Evolutionary conservation across 2,888 invertebrate genomes (phyloP).

Genomic region (Camptogramma bilineatum): DNA sequence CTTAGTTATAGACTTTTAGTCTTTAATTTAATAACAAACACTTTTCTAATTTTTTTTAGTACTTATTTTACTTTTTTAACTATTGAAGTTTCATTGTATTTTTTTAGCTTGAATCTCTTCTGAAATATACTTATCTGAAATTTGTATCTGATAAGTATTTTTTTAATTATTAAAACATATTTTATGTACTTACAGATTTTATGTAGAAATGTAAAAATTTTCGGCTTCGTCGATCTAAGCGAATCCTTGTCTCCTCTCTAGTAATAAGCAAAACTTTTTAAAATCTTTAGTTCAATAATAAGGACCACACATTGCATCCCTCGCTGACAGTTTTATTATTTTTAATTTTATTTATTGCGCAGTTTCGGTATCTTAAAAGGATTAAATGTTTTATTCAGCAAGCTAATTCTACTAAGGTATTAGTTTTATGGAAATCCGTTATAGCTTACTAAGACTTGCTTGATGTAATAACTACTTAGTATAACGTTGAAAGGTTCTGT

Average conservation of each 20-base stretch:
- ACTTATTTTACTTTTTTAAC: too few species aligned
- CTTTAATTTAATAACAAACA: too few species aligned
- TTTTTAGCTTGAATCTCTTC: too few species aligned
- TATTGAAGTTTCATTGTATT: too few species aligned
- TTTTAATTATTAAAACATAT: too few species aligned
- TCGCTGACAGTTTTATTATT: slow-evolving; percentile 46
- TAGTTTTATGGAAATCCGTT: slow-evolving; percentile 19
- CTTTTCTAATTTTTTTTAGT: too few species aligned
- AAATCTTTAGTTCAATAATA: slow-evolving; percentile 41
- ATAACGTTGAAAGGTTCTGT: slow-evolving; percentile 1
- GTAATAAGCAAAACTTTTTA: slow-evolving; percentile 41
- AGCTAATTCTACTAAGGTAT: slow-evolving; percentile 17
- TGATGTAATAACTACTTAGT: slow-evolving; percentile 1
- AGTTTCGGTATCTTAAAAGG: slow-evolving; percentile 22
- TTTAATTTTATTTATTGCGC: slow-evolving; percentile 42
- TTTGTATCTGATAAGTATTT: too few species aligned
- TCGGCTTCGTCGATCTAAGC: slow-evolving; percentile 8
- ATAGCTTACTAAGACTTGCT: slow-evolving; percentile 2
- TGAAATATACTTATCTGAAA: too few species aligned
- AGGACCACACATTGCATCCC: slow-evolving; percentile 44
- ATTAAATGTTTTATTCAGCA: slow-evolving; percentile 29
- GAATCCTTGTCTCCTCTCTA: slow-evolving; percentile 23
- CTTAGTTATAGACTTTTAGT: too few species aligned
- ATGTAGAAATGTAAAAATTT: too few species aligned
- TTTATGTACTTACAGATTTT: too few species aligned